phyloP scores from a whole-genome alignment of 2,113 vertebrate species.

The Sprattus sprattus region DNA sequence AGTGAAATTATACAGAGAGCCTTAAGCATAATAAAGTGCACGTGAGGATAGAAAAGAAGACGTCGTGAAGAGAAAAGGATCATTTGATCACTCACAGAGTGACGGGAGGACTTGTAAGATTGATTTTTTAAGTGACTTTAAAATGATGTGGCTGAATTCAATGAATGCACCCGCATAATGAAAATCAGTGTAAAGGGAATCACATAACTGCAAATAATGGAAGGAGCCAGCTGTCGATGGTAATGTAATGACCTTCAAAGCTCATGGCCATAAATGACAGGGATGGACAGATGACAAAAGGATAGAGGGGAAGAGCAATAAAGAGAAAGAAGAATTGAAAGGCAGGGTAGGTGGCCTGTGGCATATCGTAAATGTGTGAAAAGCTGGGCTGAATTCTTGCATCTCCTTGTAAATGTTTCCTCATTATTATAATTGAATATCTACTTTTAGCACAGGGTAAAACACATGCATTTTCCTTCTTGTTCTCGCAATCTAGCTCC shows the following conservation, averaged over 20 bases:
- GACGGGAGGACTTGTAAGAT: background rate
- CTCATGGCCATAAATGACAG: background rate
- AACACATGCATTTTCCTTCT: too few relatives aligned
- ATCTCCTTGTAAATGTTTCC: too few relatives aligned
- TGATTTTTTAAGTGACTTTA: background rate
- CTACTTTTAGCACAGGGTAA: too few relatives aligned
- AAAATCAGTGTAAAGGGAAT: background rate
- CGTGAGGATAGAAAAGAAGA: background rate
- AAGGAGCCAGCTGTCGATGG: background rate
- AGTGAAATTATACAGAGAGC: background rate
- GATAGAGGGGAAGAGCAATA: background rate
- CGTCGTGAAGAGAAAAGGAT: background rate
- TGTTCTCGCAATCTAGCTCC: too few relatives aligned
- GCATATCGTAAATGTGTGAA: background rate
- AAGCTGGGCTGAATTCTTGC: background rate
- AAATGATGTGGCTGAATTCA: background rate
- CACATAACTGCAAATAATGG: background rate
- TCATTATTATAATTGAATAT: too few relatives aligned
- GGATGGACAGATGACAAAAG: background rate
- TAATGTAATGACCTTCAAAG: background rate
- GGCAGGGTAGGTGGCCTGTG: background rate
- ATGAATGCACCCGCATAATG: background rate
- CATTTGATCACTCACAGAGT: background rate
- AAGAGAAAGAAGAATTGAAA: background rate
- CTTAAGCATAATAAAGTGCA: background rate